These are phyloP conservation scores for Hypanus sabinus DNA, from an alignment of 2,113 vertebrate species.

Conservation along the genomic window DNA sequence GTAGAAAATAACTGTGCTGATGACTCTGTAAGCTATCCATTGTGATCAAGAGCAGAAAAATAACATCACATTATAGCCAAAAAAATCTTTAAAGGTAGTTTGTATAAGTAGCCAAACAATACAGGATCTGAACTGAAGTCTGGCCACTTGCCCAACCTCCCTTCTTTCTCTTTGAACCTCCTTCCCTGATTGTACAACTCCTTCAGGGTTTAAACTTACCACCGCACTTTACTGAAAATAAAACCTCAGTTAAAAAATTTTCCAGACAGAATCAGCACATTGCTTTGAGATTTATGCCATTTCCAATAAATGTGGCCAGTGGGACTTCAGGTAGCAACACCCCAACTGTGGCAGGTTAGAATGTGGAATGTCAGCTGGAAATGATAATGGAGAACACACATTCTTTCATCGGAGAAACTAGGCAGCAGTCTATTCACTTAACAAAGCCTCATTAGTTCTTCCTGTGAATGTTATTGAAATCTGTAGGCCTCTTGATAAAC, in stretches of 20 bases:
- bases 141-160: neutral
- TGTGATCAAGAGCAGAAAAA: neutral
- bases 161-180: neutral
- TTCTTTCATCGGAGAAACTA: neutral
- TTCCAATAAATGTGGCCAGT: neutral
- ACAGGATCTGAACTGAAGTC: neutral
- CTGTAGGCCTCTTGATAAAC: neutral
- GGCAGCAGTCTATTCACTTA: conserved; percentile 14
- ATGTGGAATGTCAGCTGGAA: conserved; percentile 2
- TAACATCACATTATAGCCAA: neutral
- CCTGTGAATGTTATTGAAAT: neutral
- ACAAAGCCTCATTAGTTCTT: neutral
- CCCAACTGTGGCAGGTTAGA: neutral
- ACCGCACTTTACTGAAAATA: neutral
- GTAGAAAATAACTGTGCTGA: neutral
- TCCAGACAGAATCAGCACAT: neutral
- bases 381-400: conserved; percentile 5
- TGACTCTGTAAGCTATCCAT: neutral
- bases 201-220: conserved; percentile 1
- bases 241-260: neutral
- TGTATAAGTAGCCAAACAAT: neutral
- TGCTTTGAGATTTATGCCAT: neutral
- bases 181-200: neutral
- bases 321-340: neutral
- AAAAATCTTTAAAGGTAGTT: neutral